Conservation (phyloP, 2,113 vertebrate species). For the Isurus oxyrinchus region DNA sequence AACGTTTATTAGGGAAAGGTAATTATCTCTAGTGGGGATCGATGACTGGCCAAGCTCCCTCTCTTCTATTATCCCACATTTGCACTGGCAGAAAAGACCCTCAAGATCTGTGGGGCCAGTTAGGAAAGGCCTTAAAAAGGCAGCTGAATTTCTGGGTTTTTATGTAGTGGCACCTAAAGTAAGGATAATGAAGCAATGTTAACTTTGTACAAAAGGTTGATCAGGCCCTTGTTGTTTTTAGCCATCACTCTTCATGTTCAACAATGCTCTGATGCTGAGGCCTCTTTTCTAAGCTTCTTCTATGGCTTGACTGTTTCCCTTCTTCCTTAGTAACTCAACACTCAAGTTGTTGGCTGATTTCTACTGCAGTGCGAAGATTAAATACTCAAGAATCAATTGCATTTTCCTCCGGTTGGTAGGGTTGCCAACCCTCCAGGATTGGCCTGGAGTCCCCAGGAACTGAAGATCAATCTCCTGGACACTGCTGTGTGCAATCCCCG, state of each 20-base stretch:
- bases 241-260: background rate
- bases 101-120: background rate
- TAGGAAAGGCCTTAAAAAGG: background rate
- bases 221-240: background rate
- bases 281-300: background rate
- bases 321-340: background rate
- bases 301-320: background rate
- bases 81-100: background rate
- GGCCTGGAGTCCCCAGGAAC: no score
- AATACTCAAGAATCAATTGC: background rate
- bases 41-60: no score
- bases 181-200: background rate
- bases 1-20: background rate
- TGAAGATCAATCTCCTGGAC: no score
- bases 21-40: background rate
- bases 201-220: background rate
- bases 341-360: background rate
- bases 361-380: background rate
- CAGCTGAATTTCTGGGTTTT: background rate
- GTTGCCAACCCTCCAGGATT: no score
- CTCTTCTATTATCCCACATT: background rate
- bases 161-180: background rate
- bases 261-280: background rate
- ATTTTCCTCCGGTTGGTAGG: background rate
- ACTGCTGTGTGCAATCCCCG: no score